Base-by-base conservation (phyloP, 1,140 invertebrate genomes). In the Anagrus nilaparvatae region DNA sequence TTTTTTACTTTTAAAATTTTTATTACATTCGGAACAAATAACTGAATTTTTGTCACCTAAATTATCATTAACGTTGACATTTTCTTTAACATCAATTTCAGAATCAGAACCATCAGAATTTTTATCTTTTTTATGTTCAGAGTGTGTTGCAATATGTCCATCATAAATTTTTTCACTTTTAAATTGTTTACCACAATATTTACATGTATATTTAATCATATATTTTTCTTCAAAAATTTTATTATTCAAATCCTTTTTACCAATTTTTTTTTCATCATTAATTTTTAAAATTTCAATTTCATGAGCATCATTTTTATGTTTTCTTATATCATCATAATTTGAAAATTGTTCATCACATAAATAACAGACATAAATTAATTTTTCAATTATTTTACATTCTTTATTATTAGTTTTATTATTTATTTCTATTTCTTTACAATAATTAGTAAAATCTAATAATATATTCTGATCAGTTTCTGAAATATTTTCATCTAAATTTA, bases 1-100 rank as follows among this genome's bases (percentile, higher is more conserved):
- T 44, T 47, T 62, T 52, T n/a, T n/a, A 20, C 62, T 50, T 10
- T 60, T 61, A 40, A 65, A 65, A 50, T 56, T 55, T 45, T 65
- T 65, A 4, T 52, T 50, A 21, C 62, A 65, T 3, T 53, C 53
- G 2, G 43, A 46, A 32, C 62, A 65, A 20, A 54, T 47, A 13
- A 37, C 16, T 1, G 55, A 54, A 19, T 59, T 40, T 34, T 58
- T 52, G 13, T 56, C 52, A 17, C 55, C 46, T 8, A 49, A 44
- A 13, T 41, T 19, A 28, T 47, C 25, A 7, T 31, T 37, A 18
- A 47, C 38, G 10, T 51, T 32, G 14, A 38, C 36, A 25, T 46
- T 49, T 0, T 55, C 51, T n/a, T 41, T 33, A 6, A 56, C 51
- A 8, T 56, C 50, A 13, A 47, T 44, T 0, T 56, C 50, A 12